Evolutionary conservation across 92 coral and sea anemone species (phyloP), one percentile per base, ranked within the genome.

Genomic region (Porites lobata): DNA sequence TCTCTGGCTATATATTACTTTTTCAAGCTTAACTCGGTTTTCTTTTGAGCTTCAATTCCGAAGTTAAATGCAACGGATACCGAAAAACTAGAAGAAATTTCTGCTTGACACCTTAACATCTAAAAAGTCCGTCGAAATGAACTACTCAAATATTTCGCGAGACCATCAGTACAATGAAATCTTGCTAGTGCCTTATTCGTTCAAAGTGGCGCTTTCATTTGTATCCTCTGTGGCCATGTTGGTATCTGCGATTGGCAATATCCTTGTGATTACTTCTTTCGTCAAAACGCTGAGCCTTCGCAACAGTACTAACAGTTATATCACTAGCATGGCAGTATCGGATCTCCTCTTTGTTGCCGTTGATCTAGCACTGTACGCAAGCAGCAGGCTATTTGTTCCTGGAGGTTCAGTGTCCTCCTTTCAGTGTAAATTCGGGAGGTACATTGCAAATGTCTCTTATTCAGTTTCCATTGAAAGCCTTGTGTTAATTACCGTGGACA

Each of bases 311-410:
- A 73, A 73, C 54, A 17, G 53, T 15, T 73, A 43, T 62, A 73
- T 52, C 29, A 73, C 78, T 7, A 73, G 78, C 78, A 73, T 73
- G 78, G 78, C 78, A 9, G 14, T 51, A 2, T 73, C 78, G 2
- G 78, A 73, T 73, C 78, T 73, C 1, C 78, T 73, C 10, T 73
- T 17, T 7, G 78, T 21, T n/a, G 56, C 14, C 22, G 53, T 32
- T 52, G 12, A 18, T 17, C 53, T 57, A 8, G 38, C 15, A 2
- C 29, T 52, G 61, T 73, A 18, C 51, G 51, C 32, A 53, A 52
- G 61, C 32, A 21, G 78, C 78, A 50, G 78, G 20, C 62, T 73
- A 8, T 50, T 7, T 50, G 61, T 51, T 11, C 9, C 19, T 7
- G 62, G 18, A 50, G 29, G 8, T 6, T 10, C 56, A 7, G 3